A percentile compares a stretch with the other conserved stretches of the same genome.
phyloP scores from a whole-genome alignment of 1,140 invertebrate species.

The Brachionus asplanchnoidis region DNA sequence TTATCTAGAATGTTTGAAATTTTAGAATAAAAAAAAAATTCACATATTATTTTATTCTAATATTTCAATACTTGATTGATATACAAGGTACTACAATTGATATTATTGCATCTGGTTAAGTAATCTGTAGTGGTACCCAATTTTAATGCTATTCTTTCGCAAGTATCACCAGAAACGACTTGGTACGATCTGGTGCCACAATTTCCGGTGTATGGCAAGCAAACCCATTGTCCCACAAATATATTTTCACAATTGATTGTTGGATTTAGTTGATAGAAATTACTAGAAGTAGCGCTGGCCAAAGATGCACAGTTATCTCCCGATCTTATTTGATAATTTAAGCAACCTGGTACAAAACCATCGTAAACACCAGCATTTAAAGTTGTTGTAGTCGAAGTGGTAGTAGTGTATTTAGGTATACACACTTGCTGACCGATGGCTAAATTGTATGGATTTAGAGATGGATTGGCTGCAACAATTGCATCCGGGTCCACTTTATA shows the following conservation, averaged over 20 bases:
- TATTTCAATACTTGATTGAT: background rate
- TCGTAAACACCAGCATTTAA: background rate
- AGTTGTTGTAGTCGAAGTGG: background rate
- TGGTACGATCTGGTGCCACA: background rate
- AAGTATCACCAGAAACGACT: background rate
- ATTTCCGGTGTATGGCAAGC: background rate
- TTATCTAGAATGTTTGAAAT: no score
- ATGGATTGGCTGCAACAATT: background rate
- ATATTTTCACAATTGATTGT: background rate
- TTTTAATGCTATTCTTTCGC: background rate
- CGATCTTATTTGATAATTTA: background rate
- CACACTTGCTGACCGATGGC: background rate
- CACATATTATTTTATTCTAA: background rate
- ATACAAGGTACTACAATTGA: background rate
- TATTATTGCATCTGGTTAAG: background rate
- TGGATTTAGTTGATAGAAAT: conserved; percentile 9
- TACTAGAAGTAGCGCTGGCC: background rate
- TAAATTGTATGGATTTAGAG: background rate
- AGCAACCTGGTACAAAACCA: background rate
- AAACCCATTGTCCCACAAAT: background rate
- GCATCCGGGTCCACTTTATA: background rate
- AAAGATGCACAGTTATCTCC: background rate
- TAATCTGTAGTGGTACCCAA: background rate
- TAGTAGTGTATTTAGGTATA: background rate
- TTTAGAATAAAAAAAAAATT: background rate